phyloP scores from a whole-genome alignment of 2,797 vertebrate genomes.

The Xenopus petersii region DNA sequence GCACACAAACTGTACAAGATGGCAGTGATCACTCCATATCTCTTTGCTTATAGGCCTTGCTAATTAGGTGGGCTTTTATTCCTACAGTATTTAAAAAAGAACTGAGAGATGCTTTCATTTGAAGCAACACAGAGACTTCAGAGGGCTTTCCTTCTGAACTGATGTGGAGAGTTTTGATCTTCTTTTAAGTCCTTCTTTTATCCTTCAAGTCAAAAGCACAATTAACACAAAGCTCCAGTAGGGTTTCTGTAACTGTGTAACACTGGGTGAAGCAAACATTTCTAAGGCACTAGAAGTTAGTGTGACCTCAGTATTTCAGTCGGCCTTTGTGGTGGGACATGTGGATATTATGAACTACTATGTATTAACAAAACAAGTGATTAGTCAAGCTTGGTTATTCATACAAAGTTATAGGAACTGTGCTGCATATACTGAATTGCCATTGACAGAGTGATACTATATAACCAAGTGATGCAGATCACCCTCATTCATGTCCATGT shows the following conservation, averaged over 20 bases:
- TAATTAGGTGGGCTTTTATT: slow-evolving; percentile 39
- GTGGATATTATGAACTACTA: not conserved
- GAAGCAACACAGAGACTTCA: slow-evolving; percentile 32
- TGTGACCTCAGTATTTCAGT: slow-evolving; percentile 20
- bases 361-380: too few relatives aligned
- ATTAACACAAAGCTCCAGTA: slow-evolving; percentile 58
- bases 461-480: too few relatives aligned
- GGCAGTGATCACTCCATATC: not conserved
- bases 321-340: slow-evolving; percentile 15
- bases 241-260: slow-evolving; percentile 42
- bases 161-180: slow-evolving; percentile 50
- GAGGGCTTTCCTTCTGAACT: slow-evolving; percentile 46
- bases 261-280: slow-evolving; percentile 25
- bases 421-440: too few relatives aligned
- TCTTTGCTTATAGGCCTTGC: slow-evolving; percentile 21
- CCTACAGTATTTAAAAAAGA: slow-evolving; percentile 31
- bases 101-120: slow-evolving; percentile 38
- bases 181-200: slow-evolving; percentile 61
- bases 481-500: too few relatives aligned
- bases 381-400: too few relatives aligned
- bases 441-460: too few relatives aligned
- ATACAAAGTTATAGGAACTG: too few relatives aligned
- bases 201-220: slow-evolving; percentile 55
- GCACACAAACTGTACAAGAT: slow-evolving; percentile 7
- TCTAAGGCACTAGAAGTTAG: slow-evolving; percentile 18